phyloP scores from a whole-genome alignment of 2,888 invertebrate species.

The Fissipunctia ypsillon region DNA sequence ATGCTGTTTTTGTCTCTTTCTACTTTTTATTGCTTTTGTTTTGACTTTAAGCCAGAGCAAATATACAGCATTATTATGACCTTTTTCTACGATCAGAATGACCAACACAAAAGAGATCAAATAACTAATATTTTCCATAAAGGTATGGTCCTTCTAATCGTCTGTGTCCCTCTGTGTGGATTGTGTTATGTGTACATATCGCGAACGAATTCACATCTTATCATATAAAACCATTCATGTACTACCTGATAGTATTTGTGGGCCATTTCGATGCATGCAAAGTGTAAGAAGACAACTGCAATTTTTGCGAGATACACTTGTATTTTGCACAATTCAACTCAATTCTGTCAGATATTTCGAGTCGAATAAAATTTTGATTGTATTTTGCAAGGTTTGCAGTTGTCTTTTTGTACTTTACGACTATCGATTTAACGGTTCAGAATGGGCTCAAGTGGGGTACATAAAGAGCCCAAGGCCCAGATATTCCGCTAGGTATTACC shows the following conservation, averaged over 20 bases:
- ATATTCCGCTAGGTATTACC: conserved; percentile 25
- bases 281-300: not conserved
- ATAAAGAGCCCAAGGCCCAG: not conserved
- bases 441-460: not conserved
- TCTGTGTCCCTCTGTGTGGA: conserved; percentile 74
- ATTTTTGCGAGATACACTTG: not conserved
- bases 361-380: not conserved
- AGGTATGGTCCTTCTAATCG: conserved; percentile 50
- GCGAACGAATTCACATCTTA: conserved; percentile 60
- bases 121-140: not conserved
- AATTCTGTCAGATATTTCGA: not conserved
- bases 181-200: conserved; percentile 85
- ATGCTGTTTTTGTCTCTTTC: conserved; percentile 55
- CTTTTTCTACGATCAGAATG: conserved; percentile 39
- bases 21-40: conserved; percentile 35
- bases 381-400: not conserved
- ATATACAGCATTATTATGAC: conserved; percentile 48
- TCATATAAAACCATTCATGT: conserved; percentile 61
- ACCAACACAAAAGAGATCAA: not conserved
- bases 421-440: not conserved
- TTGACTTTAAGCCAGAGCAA: conserved; percentile 14
- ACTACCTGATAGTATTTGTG: conserved; percentile 37
- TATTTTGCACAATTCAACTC: not conserved
- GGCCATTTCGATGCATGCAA: not conserved
- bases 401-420: not conserved